A percentile compares a stretch with the other conserved stretches of the same genome.
Conservation (phyloP, 2,113 vertebrate species). For the Bubo bubo region DNA sequence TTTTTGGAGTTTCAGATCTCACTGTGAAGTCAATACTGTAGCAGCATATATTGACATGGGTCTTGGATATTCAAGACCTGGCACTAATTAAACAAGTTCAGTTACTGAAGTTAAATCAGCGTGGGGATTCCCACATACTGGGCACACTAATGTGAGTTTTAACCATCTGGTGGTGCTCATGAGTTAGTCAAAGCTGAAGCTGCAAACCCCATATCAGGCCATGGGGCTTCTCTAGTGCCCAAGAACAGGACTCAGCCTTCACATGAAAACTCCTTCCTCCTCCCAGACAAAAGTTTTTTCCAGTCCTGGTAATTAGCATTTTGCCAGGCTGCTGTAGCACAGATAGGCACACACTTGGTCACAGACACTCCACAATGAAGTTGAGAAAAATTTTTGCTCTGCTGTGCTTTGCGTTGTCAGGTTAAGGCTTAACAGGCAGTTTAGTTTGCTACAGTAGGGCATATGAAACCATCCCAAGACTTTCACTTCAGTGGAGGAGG, state of each 20-base stretch:
- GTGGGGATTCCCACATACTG: not conserved
- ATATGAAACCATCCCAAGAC: not conserved
- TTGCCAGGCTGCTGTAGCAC: not conserved
- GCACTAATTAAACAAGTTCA: not conserved
- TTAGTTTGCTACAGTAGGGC: not conserved
- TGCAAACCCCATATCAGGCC: not conserved
- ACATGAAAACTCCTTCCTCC: not conserved
- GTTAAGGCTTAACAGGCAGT: not conserved
- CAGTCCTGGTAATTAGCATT: not conserved
- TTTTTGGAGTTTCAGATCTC: not conserved
- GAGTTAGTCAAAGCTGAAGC: not conserved
- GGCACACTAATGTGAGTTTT: not conserved
- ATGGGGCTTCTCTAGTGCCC: accelerated
- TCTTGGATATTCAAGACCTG: not conserved
- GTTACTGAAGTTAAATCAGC: not conserved
- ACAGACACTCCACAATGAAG: not conserved
- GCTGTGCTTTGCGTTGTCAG: not conserved
- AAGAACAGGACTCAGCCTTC: not conserved
- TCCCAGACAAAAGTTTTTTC: not conserved
- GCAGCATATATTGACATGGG: not conserved
- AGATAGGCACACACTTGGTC: not conserved
- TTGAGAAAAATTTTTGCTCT: not conserved
- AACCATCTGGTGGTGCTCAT: not conserved
- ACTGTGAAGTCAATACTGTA: not conserved
- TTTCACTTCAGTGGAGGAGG: not conserved